Evolutionary conservation across 1,140 invertebrate genomes (phyloP).

Genomic region (Penaeus japonicus): DNA sequence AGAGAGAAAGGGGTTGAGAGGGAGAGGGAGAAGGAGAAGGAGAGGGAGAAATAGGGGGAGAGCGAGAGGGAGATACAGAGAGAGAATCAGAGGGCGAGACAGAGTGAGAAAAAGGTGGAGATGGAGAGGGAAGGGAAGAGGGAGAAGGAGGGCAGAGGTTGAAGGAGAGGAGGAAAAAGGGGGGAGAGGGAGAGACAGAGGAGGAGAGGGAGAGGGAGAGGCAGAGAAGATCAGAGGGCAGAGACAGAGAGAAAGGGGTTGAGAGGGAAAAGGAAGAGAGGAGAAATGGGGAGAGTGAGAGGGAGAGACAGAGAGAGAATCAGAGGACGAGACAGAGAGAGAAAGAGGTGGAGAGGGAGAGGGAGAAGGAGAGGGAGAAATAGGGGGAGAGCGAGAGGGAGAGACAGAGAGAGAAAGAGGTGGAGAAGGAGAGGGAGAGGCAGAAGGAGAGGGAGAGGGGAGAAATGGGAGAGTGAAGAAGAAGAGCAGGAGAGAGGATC

Average conservation of each 20-base stretch:
- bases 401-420: too few relatives aligned
- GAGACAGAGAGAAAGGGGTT: background rate
- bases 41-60: background rate
- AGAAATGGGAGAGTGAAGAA: background rate
- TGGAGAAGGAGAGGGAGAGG: background rate
- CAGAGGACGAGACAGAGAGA: background rate
- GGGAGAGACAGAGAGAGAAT: background rate
- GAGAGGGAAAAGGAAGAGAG: background rate
- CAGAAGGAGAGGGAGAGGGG: background rate
- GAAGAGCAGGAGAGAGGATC: background rate
- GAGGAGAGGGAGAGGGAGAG: too few relatives aligned
- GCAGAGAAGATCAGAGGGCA: background rate
- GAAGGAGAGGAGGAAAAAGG: background rate
- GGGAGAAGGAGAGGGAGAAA: background rate
- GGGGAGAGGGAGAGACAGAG: background rate
- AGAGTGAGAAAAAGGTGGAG: background rate
- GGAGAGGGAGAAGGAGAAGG: background rate
- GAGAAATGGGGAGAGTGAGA: background rate
- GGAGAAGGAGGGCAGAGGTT: background rate
- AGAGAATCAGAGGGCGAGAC: background rate
- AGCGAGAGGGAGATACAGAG: too few relatives aligned
- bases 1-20: background rate
- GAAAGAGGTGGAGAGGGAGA: background rate
- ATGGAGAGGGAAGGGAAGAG: too few relatives aligned
- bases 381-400: background rate